These are phyloP conservation scores for Cichlasoma orientale DNA, from an alignment of 2,797 vertebrate species.

Conservation along the genomic window DNA sequence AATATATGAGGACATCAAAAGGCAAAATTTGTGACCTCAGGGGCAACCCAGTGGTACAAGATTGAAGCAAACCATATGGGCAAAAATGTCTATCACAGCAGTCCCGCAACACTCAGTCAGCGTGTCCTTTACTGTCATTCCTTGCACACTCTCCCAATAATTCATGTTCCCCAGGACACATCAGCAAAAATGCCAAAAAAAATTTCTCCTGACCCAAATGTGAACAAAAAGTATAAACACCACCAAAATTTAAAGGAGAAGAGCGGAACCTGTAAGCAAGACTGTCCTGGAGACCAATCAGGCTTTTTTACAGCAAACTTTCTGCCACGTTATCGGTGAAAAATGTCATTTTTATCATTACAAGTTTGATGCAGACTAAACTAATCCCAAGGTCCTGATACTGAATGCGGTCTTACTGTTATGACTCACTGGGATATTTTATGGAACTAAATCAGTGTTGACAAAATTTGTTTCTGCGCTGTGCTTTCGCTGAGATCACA, in stretches of 20 bases:
- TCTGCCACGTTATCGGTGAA: too few species aligned
- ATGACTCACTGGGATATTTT: neutral
- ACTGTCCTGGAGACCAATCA: neutral
- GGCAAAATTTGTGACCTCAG: accelerated
- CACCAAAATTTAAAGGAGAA: neutral
- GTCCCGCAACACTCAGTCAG: neutral
- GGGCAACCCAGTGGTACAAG: neutral
- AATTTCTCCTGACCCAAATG: neutral
- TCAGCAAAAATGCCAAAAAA: neutral
- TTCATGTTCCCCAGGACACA: neutral
- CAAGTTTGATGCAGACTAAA: neutral
- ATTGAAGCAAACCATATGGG: neutral
- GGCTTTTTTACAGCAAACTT: accelerated
- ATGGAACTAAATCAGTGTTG: neutral
- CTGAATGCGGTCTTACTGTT: neutral
- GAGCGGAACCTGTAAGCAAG: accelerated
- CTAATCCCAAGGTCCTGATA: accelerated
- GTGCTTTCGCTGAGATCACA: neutral
- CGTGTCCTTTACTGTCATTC: neutral
- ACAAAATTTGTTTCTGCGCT: neutral
- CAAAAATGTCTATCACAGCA: neutral
- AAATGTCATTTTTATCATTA: too few species aligned
- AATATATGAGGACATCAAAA: constrained; percentile 1
- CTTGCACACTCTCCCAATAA: neutral
- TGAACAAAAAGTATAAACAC: neutral